Evolutionary conservation across 2,888 invertebrate genomes (phyloP).

Genomic region (Agrotis exclamationis): DNA sequence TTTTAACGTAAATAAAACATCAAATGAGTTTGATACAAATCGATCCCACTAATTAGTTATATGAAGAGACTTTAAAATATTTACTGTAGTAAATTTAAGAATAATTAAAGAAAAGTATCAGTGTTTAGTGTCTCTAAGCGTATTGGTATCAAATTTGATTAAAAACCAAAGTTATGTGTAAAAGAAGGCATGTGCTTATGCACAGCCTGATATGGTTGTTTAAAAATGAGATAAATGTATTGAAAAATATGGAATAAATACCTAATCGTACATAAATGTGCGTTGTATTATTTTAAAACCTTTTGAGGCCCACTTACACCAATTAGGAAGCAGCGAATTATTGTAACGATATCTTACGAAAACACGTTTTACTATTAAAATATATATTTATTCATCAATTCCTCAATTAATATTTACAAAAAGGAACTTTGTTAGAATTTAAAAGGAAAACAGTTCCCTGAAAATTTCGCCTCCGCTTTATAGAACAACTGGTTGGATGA

Average conservation of each 20-base stretch:
- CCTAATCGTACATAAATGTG: conserved; percentile 76
- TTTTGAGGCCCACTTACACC: background rate
- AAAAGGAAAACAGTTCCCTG: background rate
- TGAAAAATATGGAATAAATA: conserved; percentile 84
- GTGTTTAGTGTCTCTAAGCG: conserved; percentile 72
- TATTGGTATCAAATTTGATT: conserved; percentile 69
- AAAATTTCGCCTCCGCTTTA: no score
- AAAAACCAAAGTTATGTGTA: conserved; percentile 74
- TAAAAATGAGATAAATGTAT: conserved; percentile 80
- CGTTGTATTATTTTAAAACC: conserved; percentile 38
- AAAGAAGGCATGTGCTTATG: conserved; percentile 61
- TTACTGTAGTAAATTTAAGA: conserved; percentile 80
- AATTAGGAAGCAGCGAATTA: no score
- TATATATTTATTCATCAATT: conserved; percentile 43
- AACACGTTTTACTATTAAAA: background rate
- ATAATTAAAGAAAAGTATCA: conserved; percentile 79
- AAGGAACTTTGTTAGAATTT: conserved; percentile 22
- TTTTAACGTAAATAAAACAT: conserved; percentile 75
- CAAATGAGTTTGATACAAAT: conserved; percentile 69
- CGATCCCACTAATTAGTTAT: conserved; percentile 74
- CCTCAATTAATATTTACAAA: conserved; percentile 51
- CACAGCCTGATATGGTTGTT: conserved; percentile 76
- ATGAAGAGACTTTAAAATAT: conserved; percentile 80
- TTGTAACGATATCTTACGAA: background rate
- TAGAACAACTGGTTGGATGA: background rate